Evolutionary conservation across 53 echinoderm and acorn worm genomes (phyloP).

Genomic region (Pentamera pediparva): DNA sequence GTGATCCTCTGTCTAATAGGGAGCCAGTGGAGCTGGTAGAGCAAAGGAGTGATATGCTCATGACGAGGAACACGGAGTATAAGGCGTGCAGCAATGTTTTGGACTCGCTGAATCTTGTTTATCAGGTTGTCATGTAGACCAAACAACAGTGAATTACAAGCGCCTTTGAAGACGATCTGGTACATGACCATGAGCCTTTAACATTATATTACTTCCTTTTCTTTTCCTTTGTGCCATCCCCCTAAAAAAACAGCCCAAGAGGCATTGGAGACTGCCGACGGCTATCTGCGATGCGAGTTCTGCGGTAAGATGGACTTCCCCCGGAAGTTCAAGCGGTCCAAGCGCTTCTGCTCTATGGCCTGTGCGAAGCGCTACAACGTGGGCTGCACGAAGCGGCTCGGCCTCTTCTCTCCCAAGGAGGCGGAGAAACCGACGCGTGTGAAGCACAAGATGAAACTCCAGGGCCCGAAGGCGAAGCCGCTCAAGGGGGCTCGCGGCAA

Average conservation of each 20-base stretch:
- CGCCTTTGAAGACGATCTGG: too few relatives aligned
- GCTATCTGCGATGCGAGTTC: conserved; percentile 79
- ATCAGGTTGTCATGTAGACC: too few relatives aligned
- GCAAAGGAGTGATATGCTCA: too few relatives aligned
- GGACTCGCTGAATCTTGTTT: too few relatives aligned
- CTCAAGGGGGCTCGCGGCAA: conserved; percentile 81
- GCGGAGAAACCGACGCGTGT: conserved; percentile 62
- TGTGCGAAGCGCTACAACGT: conserved; percentile 98
- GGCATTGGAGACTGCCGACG: neutral
- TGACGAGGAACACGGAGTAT: too few relatives aligned
- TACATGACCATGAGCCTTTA: too few relatives aligned
- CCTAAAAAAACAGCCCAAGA: conserved; percentile 36
- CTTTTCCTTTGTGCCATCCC: too few relatives aligned
- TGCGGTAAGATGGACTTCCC: conserved; percentile 90
- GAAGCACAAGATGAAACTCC: conserved; percentile 77
- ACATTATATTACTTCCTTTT: too few relatives aligned
- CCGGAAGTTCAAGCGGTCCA: conserved; percentile 91
- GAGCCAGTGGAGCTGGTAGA: too few relatives aligned
- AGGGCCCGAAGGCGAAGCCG: conserved; percentile 64
- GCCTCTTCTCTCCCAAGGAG: conserved; percentile 75
- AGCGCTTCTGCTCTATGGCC: conserved; percentile 94
- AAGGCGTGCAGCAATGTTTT: too few relatives aligned
- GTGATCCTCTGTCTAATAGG: too few relatives aligned
- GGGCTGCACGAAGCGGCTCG: conserved; percentile 86
- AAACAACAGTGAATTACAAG: too few relatives aligned